Evolutionary conservation across 2,797 vertebrate genomes (phyloP).

Genomic region (Lacerta viridis): DNA sequence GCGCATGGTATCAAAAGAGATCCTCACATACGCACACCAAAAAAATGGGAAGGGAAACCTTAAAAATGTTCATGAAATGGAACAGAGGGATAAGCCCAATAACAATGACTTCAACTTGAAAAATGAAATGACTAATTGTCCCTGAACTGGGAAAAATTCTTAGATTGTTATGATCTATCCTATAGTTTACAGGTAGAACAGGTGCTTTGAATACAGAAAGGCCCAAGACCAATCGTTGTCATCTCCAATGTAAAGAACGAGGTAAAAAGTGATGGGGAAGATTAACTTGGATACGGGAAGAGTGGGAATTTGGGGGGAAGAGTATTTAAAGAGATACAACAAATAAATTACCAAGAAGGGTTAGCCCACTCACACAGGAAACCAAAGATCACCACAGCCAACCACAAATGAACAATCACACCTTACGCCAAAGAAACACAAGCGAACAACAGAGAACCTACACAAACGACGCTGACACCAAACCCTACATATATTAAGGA

Average conservation of each 20-base stretch:
- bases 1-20: constrained; percentile 71
- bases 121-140: constrained; percentile 59
- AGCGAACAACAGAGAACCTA: too few species aligned
- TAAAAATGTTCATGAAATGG: constrained; percentile 60
- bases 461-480: too few species aligned
- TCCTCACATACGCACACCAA: constrained; percentile 45
- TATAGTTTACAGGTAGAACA: not conserved
- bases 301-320: too few species aligned
- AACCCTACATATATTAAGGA: too few species aligned
- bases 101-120: constrained; percentile 64
- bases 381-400: too few species aligned
- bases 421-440: too few species aligned
- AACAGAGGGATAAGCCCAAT: constrained; percentile 54
- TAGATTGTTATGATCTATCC: not conserved
- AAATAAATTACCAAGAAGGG: too few species aligned
- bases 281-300: too few species aligned
- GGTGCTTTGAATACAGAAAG: not conserved
- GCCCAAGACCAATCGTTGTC: not conserved
- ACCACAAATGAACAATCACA: too few species aligned
- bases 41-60: constrained; percentile 48
- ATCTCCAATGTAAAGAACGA: not conserved
- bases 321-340: too few species aligned
- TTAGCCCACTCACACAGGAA: too few species aligned
- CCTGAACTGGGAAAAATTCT: not conserved
- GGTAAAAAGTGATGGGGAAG: not conserved